phyloP scores from a whole-genome alignment of 2,797 vertebrate genomes.

The Neosilurus hyrtlii region DNA sequence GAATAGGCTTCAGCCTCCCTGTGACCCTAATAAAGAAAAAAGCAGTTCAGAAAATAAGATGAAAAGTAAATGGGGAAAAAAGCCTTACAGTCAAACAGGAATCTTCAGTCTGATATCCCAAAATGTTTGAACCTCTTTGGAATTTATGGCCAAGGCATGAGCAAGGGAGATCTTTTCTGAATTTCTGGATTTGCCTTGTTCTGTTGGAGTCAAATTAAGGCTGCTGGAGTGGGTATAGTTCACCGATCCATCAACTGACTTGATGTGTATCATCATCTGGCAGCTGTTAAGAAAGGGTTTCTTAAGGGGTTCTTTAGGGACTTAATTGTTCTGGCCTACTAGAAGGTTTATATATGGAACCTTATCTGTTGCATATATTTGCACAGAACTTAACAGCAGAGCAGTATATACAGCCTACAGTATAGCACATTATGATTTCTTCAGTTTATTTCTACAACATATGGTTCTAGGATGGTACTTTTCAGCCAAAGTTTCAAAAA shows the following conservation, averaged over 20 bases:
- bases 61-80: too few species aligned
- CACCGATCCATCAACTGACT: slow-evolving; percentile 48
- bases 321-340: background rate
- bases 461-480: background rate
- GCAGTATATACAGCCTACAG: too few species aligned
- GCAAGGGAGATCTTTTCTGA: slow-evolving; percentile 45
- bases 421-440: background rate
- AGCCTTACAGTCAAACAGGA: background rate
- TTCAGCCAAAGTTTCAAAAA: background rate
- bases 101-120: slow-evolving; percentile 30
- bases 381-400: background rate
- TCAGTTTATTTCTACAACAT: background rate
- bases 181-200: slow-evolving; percentile 58
- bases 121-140: slow-evolving; percentile 54
- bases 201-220: slow-evolving; percentile 70
- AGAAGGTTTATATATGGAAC: background rate
- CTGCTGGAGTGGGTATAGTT: slow-evolving; percentile 51
- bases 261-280: slow-evolving; percentile 55
- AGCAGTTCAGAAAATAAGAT: too few species aligned
- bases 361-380: background rate
- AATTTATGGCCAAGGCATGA: slow-evolving; percentile 59
- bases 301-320: background rate
- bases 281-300: slow-evolving; percentile 1
- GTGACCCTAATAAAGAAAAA: too few species aligned
- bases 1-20: too few species aligned